Evolutionary conservation across 1,140 invertebrate species (phyloP), one percentile per base, ranked within the genome.

Genomic region (Lamellibrachia luymesi): DNA sequence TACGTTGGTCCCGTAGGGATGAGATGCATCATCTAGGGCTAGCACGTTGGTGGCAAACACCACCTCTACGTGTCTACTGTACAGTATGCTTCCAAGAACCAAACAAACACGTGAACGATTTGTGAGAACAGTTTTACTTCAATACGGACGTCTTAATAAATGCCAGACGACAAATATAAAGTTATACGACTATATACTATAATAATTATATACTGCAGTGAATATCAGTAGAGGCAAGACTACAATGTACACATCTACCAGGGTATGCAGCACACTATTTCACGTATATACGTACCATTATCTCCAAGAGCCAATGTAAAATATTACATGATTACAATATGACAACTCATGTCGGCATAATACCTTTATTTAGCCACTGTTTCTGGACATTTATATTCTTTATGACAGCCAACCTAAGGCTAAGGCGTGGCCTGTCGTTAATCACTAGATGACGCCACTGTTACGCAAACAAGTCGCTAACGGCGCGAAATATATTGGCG

Each of bases 141-240:
- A 80, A 80, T 80, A 80, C 13, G 13, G 13, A 80, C 64, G 64
- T 80, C 64, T 80, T 80, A 80, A 22, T 80, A 80, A 80, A 80
- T 80, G 64, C 17, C 64, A 80, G 64, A 80, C 64, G 64, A 80
- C 64, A 80, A 80, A 80, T 80, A 80, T 80, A 80, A 80, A 80
- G 64, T 80, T 80, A 80, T 80, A 80, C 64, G 64, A 80, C 64
- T 80, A 80, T 80, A 80, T 80, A 80, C 64, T 80, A 80, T 80
- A 80, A 80, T 80, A 38, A 38, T 38, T 38, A 80, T 80, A 80
- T 80, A 80, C 64, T 10, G 64, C 64, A 80, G 64, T 80, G 64
- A 80, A 80, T 80, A 80, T 80, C 64, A 10, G 25, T 80, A 80
- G 64, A 80, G 64, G 64, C 64, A 17, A 80, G 64, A 80, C 64